A percentile compares a stretch with the other conserved stretches of the same genome.
phyloP scores from a whole-genome alignment of 2,113 vertebrate species.

The Osmerus eperlanus region DNA sequence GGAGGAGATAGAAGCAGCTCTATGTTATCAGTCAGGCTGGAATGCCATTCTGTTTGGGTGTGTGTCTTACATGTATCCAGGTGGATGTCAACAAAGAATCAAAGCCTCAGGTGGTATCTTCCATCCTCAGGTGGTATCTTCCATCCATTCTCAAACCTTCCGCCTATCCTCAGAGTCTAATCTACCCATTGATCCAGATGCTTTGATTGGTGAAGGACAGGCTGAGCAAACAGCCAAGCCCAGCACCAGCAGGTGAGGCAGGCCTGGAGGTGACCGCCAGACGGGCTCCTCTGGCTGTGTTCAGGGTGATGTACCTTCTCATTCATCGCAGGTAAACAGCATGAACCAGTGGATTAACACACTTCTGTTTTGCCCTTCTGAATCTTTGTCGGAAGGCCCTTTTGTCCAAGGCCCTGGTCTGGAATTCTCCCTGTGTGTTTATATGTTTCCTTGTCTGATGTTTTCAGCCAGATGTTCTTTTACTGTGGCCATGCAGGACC shows the following conservation, averaged over 20 bases:
- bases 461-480: slow-evolving; percentile 62
- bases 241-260: no score
- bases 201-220: slow-evolving; percentile 70
- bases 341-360: slow-evolving; percentile 22
- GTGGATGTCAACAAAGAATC: slow-evolving; percentile 65
- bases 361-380: slow-evolving; percentile 32
- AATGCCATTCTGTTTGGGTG: neutral
- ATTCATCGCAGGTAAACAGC: slow-evolving; percentile 49
- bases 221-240: slow-evolving; percentile 60
- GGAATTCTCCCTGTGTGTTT: slow-evolving; percentile 13
- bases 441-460: slow-evolving; percentile 31
- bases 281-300: slow-evolving; percentile 15
- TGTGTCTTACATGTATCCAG: slow-evolving; percentile 53
- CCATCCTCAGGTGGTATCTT: slow-evolving; percentile 52
- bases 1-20: no score
- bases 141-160: slow-evolving; percentile 7
- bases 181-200: slow-evolving; percentile 61
- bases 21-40: no score
- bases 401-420: slow-evolving; percentile 20
- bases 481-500: slow-evolving; percentile 21
- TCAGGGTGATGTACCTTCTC: slow-evolving; percentile 49
- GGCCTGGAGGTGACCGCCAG: no score
- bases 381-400: slow-evolving; percentile 44
- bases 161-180: slow-evolving; percentile 51
- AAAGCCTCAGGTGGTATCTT: slow-evolving; percentile 54